A percentile compares a stretch with the other conserved stretches of the same genome.
Conservation (phyloP, 2,797 vertebrate species). For the Discoglossus pictus region DNA sequence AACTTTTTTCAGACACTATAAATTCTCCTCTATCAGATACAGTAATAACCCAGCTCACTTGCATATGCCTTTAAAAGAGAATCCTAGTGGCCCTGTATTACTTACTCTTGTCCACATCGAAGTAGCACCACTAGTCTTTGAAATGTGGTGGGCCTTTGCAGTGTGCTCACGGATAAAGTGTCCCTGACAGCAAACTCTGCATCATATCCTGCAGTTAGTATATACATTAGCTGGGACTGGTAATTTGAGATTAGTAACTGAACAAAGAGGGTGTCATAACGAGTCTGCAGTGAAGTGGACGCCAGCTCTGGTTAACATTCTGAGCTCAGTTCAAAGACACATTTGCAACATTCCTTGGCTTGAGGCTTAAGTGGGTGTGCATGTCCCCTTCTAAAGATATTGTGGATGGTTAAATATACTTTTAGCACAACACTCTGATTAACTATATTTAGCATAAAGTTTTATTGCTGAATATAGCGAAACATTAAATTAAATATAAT, state of each 20-base stretch:
- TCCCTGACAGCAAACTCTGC: no score
- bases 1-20: no score
- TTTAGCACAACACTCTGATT: slow-evolving; percentile 6
- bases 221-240: not conserved
- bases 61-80: no score
- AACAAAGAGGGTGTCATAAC: slow-evolving; percentile 1
- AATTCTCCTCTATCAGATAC: no score
- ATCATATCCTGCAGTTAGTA: no score
- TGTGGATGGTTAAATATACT: not conserved
- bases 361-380: not conserved
- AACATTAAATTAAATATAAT: slow-evolving; percentile 38
- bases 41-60: no score
- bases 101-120: no score
- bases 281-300: not conserved
- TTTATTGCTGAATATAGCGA: slow-evolving; percentile 26
- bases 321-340: not conserved
- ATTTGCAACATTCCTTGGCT: slow-evolving; percentile 14
- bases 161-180: no score
- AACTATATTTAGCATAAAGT: slow-evolving; percentile 14
- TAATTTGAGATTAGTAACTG: not conserved
- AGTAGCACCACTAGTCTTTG: no score
- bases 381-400: not conserved
- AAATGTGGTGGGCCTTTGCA: no score
- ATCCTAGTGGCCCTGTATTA: no score
- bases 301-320: not conserved